Evolutionary conservation across 92 coral and sea anemone species (phyloP).

Genomic region (Isaurus tuberculatus): DNA sequence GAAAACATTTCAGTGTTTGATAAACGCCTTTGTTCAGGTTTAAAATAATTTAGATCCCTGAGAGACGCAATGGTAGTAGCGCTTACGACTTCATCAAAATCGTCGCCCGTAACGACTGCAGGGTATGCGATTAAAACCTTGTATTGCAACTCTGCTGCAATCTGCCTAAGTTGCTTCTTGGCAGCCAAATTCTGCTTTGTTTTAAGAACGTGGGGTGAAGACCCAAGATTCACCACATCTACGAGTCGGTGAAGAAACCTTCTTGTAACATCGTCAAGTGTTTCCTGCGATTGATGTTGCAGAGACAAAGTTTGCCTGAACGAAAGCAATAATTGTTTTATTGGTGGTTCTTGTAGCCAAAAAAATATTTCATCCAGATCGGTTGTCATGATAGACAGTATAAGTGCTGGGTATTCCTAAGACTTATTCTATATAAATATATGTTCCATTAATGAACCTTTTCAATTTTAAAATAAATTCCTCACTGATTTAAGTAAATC

Average conservation of each 20-base stretch:
- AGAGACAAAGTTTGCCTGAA: background rate
- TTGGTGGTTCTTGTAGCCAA: conserved; percentile 28
- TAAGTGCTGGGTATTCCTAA: too few relatives aligned
- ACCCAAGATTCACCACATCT: conserved; percentile 26
- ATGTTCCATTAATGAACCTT: too few relatives aligned
- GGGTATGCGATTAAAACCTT: conserved; percentile 27
- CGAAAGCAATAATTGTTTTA: background rate
- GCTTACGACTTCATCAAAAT: conserved; percentile 26
- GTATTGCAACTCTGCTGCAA: conserved; percentile 29
- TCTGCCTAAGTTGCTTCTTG: background rate
- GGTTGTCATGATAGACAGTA: background rate
- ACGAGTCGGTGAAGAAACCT: conserved; percentile 11
- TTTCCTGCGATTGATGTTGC: background rate
- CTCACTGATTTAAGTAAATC: background rate
- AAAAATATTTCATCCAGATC: conserved; percentile 7
- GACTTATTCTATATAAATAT: too few relatives aligned
- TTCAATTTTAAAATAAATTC: too few relatives aligned
- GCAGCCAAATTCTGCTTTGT: background rate
- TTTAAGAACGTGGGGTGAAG: conserved; percentile 12
- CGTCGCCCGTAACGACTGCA: background rate
- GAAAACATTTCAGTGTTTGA: conserved; percentile 7
- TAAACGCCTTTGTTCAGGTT: background rate
- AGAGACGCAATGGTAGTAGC: conserved; percentile 30
- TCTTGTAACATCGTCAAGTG: conserved; percentile 8
- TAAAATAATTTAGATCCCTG: background rate